Evolutionary conservation across 2,797 vertebrate species (phyloP).

Genomic region (Falco concolor): DNA sequence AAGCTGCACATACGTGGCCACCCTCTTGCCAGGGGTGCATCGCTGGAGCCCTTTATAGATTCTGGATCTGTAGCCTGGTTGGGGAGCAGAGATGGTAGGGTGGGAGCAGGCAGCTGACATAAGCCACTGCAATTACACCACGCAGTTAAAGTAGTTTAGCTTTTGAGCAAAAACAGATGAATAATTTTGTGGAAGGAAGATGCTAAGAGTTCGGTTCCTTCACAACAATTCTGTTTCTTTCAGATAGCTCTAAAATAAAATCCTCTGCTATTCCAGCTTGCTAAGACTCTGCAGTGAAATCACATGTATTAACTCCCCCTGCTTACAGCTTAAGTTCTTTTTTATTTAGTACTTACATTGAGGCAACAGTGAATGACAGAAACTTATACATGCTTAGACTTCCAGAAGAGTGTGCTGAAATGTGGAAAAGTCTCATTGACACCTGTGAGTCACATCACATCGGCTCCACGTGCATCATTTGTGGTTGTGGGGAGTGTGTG

Average conservation of each 20-base stretch:
- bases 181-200: neutral
- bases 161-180: neutral
- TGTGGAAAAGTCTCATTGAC: neutral
- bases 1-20: fast-evolving
- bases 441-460: too few relatives aligned
- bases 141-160: neutral
- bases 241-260: neutral
- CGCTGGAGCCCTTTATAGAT: neutral
- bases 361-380: neutral
- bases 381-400: neutral
- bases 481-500: fast-evolving
- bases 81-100: neutral
- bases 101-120: neutral
- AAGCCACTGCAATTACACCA: neutral
- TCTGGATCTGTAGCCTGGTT: neutral
- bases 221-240: neutral
- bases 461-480: neutral
- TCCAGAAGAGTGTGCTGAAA: neutral
- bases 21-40: neutral
- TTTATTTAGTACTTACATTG: neutral
- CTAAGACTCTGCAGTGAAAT: neutral
- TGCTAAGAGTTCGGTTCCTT: neutral
- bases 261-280: neutral
- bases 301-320: neutral
- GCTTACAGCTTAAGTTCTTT: neutral